Evolutionary conservation across 2,888 invertebrate species (phyloP).

Genomic region (Serripes groenlandicus): DNA sequence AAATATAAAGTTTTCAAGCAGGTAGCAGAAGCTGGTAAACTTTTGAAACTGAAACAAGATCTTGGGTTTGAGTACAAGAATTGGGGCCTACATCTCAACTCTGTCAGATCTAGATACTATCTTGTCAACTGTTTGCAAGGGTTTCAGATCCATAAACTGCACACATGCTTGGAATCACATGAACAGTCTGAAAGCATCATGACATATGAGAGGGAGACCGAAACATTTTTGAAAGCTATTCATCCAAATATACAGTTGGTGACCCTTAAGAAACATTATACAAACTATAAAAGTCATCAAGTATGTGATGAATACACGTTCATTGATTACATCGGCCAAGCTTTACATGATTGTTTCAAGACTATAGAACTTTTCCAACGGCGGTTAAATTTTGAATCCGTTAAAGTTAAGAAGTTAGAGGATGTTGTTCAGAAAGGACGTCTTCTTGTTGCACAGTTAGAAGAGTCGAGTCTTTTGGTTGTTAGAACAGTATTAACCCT

Average conservation of each 20-base stretch:
- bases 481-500: constrained; percentile 66
- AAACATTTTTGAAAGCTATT: constrained; percentile 59
- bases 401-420: constrained; percentile 32
- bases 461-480: constrained; percentile 63
- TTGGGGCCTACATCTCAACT: constrained; percentile 56
- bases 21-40: not conserved
- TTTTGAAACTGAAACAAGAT: constrained; percentile 4
- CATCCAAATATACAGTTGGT: constrained; percentile 40
- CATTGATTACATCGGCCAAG: constrained; percentile 45
- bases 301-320: not conserved
- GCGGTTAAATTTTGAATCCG: constrained; percentile 12
- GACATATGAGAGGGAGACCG: constrained; percentile 17
- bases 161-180: constrained; percentile 45
- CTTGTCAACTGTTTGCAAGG: constrained; percentile 67
- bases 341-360: constrained; percentile 49
- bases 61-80: constrained; percentile 32
- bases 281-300: not conserved
- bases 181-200: not conserved
- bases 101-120: constrained; percentile 43
- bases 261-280: not conserved
- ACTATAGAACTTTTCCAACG: constrained; percentile 24
- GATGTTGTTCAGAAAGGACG: constrained; percentile 64
- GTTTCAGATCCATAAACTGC: constrained; percentile 62
- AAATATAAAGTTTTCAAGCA: constrained; percentile 22
- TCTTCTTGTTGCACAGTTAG: constrained; percentile 62